phyloP scores from a whole-genome alignment of 2,888 invertebrate species.

The Hololepta plana region DNA sequence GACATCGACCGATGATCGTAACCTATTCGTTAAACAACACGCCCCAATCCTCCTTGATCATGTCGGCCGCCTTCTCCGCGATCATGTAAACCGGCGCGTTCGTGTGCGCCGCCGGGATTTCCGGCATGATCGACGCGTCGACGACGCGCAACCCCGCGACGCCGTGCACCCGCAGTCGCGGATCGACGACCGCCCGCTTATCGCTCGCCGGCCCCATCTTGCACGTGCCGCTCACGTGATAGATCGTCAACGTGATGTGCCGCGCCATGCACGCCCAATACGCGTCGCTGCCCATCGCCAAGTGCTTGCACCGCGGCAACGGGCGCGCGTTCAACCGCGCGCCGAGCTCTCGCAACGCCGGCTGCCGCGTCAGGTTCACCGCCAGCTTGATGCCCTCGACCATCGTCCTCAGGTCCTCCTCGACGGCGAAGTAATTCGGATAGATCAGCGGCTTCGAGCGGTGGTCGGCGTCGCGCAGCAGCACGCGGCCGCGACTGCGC shows the following conservation, averaged over 20 bases:
- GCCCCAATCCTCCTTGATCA: constrained; percentile 42
- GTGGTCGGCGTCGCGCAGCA: constrained; percentile 34
- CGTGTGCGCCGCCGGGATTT: constrained; percentile 57
- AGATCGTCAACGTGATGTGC: constrained; percentile 49
- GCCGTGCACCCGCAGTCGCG: constrained; percentile 43
- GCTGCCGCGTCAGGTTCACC: constrained; percentile 36
- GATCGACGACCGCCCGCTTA: constrained; percentile 43
- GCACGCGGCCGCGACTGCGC: constrained; percentile 33
- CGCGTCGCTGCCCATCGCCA: constrained; percentile 40
- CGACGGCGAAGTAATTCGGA: constrained; percentile 39
- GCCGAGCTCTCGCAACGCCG: constrained; percentile 38
- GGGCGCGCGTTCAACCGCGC: constrained; percentile 38
- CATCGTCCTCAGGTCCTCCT: constrained; percentile 42
- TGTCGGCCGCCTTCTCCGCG: constrained; percentile 58
- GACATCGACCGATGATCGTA: too few species aligned
- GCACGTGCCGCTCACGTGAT: constrained; percentile 48
- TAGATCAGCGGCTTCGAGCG: constrained; percentile 37
- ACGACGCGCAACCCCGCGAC: constrained; percentile 49
- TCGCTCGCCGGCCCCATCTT: constrained; percentile 43
- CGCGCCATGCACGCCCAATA: constrained; percentile 52
- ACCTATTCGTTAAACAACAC: too few species aligned
- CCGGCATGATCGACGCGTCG: constrained; percentile 66
- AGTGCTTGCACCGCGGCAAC: constrained; percentile 38
- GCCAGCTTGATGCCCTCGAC: constrained; percentile 43
- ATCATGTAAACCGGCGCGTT: constrained; percentile 67